Evolutionary conservation across 2,888 invertebrate species (phyloP), one percentile per base, ranked within the genome.

Genomic region (Phyllotreta striolata): DNA sequence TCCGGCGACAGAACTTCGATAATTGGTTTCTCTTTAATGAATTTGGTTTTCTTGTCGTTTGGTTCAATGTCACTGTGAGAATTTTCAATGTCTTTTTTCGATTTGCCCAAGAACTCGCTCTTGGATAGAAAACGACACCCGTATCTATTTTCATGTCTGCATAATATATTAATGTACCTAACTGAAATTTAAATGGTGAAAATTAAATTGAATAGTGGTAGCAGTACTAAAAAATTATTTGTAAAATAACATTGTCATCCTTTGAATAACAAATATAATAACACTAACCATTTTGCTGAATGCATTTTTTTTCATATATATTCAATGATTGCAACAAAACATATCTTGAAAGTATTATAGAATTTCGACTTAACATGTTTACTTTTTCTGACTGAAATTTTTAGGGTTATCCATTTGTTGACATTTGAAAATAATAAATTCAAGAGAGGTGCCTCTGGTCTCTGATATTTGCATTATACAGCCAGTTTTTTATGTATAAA

Each of bases 281-380:
- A 1, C 34, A 63, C 58, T 35, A 8, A 65, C 61, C 65, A 40
- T 62, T 52, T 66, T 67, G 56, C 46, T 51, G 43, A 41, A 61
- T 52, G 46, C 37, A 62, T 8, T 38, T 64, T 41, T 68, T 70
- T 46, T 67, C 59, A 41, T 44, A 67, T 24, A 57, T 47, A 39
- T 61, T 64, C 47, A 69, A 66, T 39, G 71, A 67, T 44, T 71
- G 72, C 46, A 71, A 71, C 64, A 70, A 75, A 37, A 74, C 63
- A 66, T 71, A 68, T 68, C 70, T 77, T 59, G 70, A 70, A 58
- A 76, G 64, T 59, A 46, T 52, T 62, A 73, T 60, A 64, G 67
- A 74, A 57, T 72, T 72, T 41, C 74, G 69, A 14, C 69, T 69
- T 64, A 76, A 73, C 75, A 77, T 76, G 66, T 64, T 73, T 62